Conservation (phyloP, 2,797 vertebrate genomes). For the Pyrocephalus nanus region DNA sequence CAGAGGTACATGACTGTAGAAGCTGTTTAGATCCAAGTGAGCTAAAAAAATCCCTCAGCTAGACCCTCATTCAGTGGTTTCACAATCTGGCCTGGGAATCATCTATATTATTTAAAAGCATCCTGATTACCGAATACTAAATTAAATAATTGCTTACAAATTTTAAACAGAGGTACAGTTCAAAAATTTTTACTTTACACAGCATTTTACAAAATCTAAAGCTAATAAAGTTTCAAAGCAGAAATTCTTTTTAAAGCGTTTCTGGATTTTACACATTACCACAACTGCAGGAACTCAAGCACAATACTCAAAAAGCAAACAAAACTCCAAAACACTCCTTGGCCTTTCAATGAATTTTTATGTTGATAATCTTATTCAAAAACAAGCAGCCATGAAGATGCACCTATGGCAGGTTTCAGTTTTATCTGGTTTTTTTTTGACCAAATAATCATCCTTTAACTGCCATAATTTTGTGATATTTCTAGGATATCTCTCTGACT, state of each 20-base stretch:
- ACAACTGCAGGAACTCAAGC: neutral
- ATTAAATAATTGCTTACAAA: neutral
- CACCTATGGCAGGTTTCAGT: neutral
- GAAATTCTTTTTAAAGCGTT: neutral
- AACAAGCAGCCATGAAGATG: neutral
- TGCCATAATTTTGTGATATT: neutral
- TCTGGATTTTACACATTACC: neutral
- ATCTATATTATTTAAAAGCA: neutral
- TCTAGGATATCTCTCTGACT: neutral
- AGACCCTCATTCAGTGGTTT: neutral
- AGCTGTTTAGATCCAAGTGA: accelerated
- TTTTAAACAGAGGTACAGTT: neutral
- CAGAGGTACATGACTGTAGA: neutral
- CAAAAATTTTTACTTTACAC: neutral
- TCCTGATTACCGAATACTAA: neutral
- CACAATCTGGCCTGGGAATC: neutral
- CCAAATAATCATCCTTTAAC: neutral
- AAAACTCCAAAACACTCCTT: neutral
- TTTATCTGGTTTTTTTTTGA: neutral
- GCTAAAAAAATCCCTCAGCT: neutral
- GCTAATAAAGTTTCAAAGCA: neutral
- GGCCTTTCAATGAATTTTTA: neutral
- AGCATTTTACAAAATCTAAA: neutral
- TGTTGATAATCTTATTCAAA: neutral
- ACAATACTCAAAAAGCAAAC: neutral